phyloP scores from a whole-genome alignment of 2,113 vertebrate species.

The Bambusicola thoracicus region DNA sequence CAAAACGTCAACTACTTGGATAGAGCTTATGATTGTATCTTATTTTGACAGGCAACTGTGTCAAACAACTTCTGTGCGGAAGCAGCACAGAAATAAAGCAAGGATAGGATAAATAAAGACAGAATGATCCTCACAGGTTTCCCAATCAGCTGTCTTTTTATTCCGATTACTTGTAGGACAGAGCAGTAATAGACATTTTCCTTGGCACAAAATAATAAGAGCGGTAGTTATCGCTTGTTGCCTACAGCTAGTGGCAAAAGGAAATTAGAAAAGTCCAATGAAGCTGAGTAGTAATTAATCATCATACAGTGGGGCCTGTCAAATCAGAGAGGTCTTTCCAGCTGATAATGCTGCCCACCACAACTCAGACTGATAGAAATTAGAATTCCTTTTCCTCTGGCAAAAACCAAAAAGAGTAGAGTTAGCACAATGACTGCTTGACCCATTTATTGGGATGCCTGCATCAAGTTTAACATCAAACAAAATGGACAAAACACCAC shows the following conservation, averaged over 20 bases:
- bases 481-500: constrained; percentile 16
- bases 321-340: constrained; percentile 93
- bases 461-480: constrained; percentile 22
- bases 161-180: constrained; percentile 81
- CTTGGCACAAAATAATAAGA: constrained; percentile 95
- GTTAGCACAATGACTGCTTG: constrained; percentile 84
- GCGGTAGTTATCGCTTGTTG: constrained; percentile 92
- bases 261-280: constrained; percentile 93
- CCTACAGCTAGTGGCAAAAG: constrained; percentile 92
- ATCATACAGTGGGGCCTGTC: constrained; percentile 95
- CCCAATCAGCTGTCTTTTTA: constrained; percentile 78
- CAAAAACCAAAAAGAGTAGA: constrained; percentile 78
- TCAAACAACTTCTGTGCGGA: constrained; percentile 71
- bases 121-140: constrained; percentile 67
- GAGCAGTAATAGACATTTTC: constrained; percentile 86
- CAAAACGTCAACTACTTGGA: constrained; percentile 78
- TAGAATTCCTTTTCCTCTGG: constrained; percentile 93
- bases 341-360: constrained; percentile 97
- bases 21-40: constrained; percentile 81
- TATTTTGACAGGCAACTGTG: constrained; percentile 80
- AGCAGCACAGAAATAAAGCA: constrained; percentile 50
- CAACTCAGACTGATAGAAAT: constrained; percentile 98
- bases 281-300: constrained; percentile 98
- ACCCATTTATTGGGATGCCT: constrained; percentile 71
- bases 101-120: constrained; percentile 73